Percentiles rank a stretch among this genome's conserved stretches.
These are phyloP conservation scores for Thamnophis sirtalis DNA, from an alignment of 2,113 vertebrate species.

Conservation along the genomic window DNA sequence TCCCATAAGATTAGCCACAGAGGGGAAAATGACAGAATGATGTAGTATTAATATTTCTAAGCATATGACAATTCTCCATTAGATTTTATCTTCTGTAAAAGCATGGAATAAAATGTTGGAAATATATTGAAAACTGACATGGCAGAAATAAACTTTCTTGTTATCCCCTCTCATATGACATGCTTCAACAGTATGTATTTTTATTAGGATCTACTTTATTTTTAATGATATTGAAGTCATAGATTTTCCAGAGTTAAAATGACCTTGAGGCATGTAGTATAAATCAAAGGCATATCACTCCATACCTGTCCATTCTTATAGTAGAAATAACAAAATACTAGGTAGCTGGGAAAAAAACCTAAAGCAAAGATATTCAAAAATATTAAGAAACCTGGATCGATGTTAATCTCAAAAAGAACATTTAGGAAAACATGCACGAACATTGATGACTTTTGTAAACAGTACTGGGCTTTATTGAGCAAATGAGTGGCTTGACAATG, in stretches of 20 bases:
- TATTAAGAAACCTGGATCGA: background rate
- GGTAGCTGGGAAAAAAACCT: slow-evolving; percentile 3
- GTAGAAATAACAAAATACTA: slow-evolving; percentile 12
- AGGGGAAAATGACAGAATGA: slow-evolving; percentile 37
- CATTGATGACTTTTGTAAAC: slow-evolving; percentile 19
- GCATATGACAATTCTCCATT: slow-evolving; percentile 42
- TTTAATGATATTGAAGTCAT: slow-evolving; percentile 34
- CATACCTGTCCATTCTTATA: background rate
- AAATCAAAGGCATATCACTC: background rate
- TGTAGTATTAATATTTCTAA: slow-evolving; percentile 60
- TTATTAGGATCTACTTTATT: slow-evolving; percentile 2
- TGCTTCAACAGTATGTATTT: slow-evolving; percentile 31
- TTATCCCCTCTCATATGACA: background rate
- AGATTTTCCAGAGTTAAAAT: slow-evolving; percentile 11
- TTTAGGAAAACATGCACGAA: background rate
- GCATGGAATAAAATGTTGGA: background rate
- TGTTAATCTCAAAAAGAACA: slow-evolving; percentile 18
- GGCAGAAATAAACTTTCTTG: slow-evolving; percentile 31
- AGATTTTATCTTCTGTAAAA: slow-evolving; percentile 33
- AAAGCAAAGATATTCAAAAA: background rate
- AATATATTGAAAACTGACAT: slow-evolving; percentile 21
- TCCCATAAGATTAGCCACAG: slow-evolving; percentile 39
- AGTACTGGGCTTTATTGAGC: slow-evolving; percentile 29
- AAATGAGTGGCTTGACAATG: background rate
- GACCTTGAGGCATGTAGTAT: background rate